phyloP scores from a whole-genome alignment of 2,888 invertebrate genomes.

The Drosophila lacicola region DNA sequence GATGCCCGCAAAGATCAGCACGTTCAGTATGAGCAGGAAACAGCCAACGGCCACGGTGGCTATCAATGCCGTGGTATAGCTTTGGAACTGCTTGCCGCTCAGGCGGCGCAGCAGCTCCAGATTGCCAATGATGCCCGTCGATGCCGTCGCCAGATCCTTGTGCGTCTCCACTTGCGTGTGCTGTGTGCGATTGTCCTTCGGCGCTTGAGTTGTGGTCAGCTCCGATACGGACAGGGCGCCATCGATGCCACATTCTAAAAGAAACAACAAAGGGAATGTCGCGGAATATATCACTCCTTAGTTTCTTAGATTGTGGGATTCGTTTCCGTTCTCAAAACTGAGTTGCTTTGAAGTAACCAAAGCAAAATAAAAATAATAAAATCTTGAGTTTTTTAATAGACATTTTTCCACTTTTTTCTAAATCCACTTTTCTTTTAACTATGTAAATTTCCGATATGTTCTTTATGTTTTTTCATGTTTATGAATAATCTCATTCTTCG shows the following conservation, averaged over 20 bases:
- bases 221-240: slow-evolving; percentile 81
- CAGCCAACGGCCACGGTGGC: slow-evolving; percentile 95
- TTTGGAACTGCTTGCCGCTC: slow-evolving; percentile 93
- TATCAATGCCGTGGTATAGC: slow-evolving; percentile 94
- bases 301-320: no score
- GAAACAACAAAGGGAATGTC: background rate
- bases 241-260: slow-evolving; percentile 76
- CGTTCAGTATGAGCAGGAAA: slow-evolving; percentile 92
- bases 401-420: no score
- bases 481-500: no score
- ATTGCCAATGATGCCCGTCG: slow-evolving; percentile 86
- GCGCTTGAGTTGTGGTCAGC: slow-evolving; percentile 83
- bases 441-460: no score
- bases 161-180: slow-evolving; percentile 64
- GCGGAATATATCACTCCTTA: no score
- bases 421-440: no score
- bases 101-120: slow-evolving; percentile 90
- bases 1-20: slow-evolving; percentile 94
- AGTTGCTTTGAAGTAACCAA: no score
- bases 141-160: slow-evolving; percentile 82
- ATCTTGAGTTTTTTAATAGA: no score
- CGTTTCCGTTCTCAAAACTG: no score
- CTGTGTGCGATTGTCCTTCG: slow-evolving; percentile 80
- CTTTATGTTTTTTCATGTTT: no score
- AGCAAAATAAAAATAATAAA: no score